Evolutionary conservation across 2,797 vertebrate genomes (phyloP).

Genomic region (Pachyuromys duprasi): DNA sequence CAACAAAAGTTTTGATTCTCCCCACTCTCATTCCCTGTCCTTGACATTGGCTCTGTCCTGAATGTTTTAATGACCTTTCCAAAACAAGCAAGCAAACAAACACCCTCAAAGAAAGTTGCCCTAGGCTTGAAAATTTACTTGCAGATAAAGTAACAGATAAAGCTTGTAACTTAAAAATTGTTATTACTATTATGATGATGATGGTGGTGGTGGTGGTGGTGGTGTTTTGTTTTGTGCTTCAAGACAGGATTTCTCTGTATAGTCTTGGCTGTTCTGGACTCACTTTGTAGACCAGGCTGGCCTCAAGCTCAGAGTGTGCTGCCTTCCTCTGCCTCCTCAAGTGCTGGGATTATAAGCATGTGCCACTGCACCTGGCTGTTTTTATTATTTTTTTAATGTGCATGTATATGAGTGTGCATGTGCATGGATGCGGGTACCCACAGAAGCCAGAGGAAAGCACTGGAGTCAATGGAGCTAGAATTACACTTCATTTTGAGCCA

Average conservation of each 20-base stretch:
- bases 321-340: too few species aligned
- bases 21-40: conserved; percentile 1
- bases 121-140: not conserved
- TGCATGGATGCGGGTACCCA: not conserved
- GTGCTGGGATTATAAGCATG: too few species aligned
- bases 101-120: not conserved
- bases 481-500: not conserved
- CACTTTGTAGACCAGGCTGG: too few species aligned
- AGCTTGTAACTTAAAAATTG: not conserved
- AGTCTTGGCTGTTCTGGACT: too few species aligned
- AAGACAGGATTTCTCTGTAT: too few species aligned
- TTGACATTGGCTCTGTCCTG: conserved; percentile 21
- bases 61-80: not conserved
- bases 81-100: not conserved
- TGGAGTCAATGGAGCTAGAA: not conserved
- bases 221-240: too few species aligned
- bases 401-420: not conserved
- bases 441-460: not conserved
- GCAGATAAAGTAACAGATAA: not conserved
- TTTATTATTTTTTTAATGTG: not conserved
- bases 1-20: conserved; percentile 56
- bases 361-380: not conserved
- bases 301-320: too few species aligned
- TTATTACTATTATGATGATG: too few species aligned
- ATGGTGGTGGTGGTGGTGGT: too few species aligned